These are phyloP conservation scores for Adrianichthys oophorus DNA, from an alignment of 2,797 vertebrate genomes.

Conservation along the genomic window DNA sequence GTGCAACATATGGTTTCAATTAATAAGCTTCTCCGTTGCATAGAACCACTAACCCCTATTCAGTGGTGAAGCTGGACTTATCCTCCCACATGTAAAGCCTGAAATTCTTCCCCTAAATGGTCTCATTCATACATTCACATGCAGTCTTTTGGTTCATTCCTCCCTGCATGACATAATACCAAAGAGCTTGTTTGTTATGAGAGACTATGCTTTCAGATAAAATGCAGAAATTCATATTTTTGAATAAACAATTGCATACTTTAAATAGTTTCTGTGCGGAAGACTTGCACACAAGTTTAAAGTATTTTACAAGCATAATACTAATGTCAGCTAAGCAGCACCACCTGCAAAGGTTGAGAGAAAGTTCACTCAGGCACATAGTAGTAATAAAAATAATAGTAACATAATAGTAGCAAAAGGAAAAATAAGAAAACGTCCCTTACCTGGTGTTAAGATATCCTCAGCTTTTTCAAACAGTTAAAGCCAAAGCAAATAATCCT, in stretches of 20 bases:
- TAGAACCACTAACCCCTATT: conserved; percentile 20
- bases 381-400: background rate
- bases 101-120: conserved; percentile 38
- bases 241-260: conserved; percentile 32
- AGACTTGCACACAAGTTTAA: background rate
- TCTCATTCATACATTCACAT: conserved; percentile 49
- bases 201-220: conserved; percentile 19
- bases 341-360: conserved; percentile 11
- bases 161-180: conserved; percentile 27
- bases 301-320: conserved; percentile 29
- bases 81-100: conserved; percentile 40
- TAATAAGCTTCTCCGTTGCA: conserved; percentile 16
- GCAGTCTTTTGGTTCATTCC: conserved; percentile 61
- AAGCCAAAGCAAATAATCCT: conserved; percentile 51
- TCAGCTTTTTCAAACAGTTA: conserved; percentile 37
- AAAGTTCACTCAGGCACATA: conserved; percentile 3
- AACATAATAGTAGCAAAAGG: background rate
- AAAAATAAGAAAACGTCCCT: conserved; percentile 19
- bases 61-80: conserved; percentile 19
- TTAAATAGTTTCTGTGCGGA: conserved; percentile 34
- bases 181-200: conserved; percentile 42
- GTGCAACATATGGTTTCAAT: background rate
- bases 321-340: conserved; percentile 20
- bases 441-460: conserved; percentile 52
- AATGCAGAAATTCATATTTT: conserved; percentile 28